Evolutionary conservation across 2,113 vertebrate genomes (phyloP).

Genomic region (Oreochromis aureus): DNA sequence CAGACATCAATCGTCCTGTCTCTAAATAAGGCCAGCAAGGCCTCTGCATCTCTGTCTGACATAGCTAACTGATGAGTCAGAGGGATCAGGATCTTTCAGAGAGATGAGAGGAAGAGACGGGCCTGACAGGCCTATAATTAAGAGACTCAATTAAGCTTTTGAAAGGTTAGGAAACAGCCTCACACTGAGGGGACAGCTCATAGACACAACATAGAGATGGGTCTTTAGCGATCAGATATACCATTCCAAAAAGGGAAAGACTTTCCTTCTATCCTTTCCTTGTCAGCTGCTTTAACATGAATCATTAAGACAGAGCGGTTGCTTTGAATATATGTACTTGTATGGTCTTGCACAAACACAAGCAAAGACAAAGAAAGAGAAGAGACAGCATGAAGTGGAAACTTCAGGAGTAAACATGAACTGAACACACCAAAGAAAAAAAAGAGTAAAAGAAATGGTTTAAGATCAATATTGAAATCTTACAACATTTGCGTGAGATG

Average conservation of each 20-base stretch:
- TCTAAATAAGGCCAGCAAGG: constrained; percentile 50
- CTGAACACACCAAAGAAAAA: not conserved
- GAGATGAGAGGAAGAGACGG: constrained; percentile 66
- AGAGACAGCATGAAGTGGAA: not conserved
- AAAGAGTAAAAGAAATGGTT: not conserved
- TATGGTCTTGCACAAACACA: constrained; percentile 53
- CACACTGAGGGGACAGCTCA: constrained; percentile 20
- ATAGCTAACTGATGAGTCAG: constrained; percentile 69
- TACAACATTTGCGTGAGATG: not conserved
- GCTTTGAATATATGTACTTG: constrained; percentile 39
- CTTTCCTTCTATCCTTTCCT: not conserved
- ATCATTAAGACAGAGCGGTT: not conserved
- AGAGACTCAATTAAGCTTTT: constrained; percentile 74
- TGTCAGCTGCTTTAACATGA: constrained; percentile 1
- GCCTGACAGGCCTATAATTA: constrained; percentile 76
- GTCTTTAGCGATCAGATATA: constrained; percentile 14
- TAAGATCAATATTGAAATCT: not conserved
- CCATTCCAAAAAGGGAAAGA: not conserved
- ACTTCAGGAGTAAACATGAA: not conserved
- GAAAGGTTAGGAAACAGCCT: constrained; percentile 59
- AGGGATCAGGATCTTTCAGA: constrained; percentile 70
- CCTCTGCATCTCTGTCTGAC: constrained; percentile 51
- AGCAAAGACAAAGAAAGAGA: constrained; percentile 10
- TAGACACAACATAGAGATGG: not conserved
- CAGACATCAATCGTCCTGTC: constrained; percentile 54